Evolutionary conservation across 2,113 vertebrate species (phyloP).

Genomic region (cat (Felis catus)): F.catus_Fca126_mat1.0 CM031423.1:43656501-43657000

Average conservation of each 20-base stretch:
- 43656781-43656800: conserved; percentile 52
- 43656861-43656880: not conserved
- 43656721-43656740: not conserved
- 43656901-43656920: conserved; percentile 19
- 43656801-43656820: conserved; percentile 7
- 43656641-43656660: conserved; percentile 39
- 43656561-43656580: conserved; percentile 68
- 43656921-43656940: conserved; percentile 3
- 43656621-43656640: conserved; percentile 60
- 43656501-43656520: conserved; percentile 53
- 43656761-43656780: not conserved
- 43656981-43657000: not conserved
- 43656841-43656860: conserved; percentile 9
- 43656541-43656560: conserved; percentile 60
- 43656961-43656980: conserved; percentile 45
- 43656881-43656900: conserved; percentile 10
- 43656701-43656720: not conserved
- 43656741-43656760: not conserved
- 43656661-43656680: conserved; percentile 41
- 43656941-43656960: not conserved
- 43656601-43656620: conserved; percentile 68
- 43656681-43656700: conserved; percentile 42
- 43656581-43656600: conserved; percentile 69
- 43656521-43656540: conserved; percentile 34
- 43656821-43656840: not conserved